A percentile compares a stretch with the other conserved stretches of the same genome.
Evolutionary conservation across 2,113 vertebrate species (phyloP).

Genomic region (Lycaon pictus): DNA sequence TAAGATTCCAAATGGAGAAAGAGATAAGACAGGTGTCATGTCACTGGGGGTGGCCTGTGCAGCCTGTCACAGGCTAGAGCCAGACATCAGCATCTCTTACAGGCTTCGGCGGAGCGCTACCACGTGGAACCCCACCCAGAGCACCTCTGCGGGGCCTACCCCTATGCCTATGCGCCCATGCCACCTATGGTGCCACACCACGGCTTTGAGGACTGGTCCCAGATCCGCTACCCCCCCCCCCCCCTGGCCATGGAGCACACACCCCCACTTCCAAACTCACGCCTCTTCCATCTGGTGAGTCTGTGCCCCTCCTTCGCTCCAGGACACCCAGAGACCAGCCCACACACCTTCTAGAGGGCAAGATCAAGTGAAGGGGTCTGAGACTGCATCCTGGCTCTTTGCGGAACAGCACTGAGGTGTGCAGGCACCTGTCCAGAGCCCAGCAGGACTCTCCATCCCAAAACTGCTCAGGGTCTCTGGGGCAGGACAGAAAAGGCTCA

Average conservation of each 20-base stretch:
- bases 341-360: not conserved
- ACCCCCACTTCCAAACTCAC: slow-evolving; percentile 88
- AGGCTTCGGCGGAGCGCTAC: slow-evolving; percentile 93
- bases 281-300: slow-evolving; percentile 89
- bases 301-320: not conserved
- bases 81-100: not conserved
- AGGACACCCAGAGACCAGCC: not conserved
- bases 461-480: not conserved
- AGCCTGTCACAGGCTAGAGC: not conserved
- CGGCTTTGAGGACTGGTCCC: slow-evolving; percentile 94
- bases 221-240: slow-evolving; percentile 93
- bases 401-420: not conserved
- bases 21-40: not conserved
- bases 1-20: not conserved
- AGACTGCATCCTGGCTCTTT: not conserved
- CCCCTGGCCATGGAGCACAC: slow-evolving; percentile 87
- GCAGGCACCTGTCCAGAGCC: not conserved
- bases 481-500: not conserved
- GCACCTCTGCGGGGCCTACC: slow-evolving; percentile 93
- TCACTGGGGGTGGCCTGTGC: not conserved
- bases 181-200: slow-evolving; percentile 86
- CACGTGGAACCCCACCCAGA: slow-evolving; percentile 89
- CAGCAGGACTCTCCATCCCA: not conserved
- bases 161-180: slow-evolving; percentile 92
- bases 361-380: not conserved